phyloP scores from a whole-genome alignment of 1,140 invertebrate genomes.

The Drosophila orosa region DNA sequence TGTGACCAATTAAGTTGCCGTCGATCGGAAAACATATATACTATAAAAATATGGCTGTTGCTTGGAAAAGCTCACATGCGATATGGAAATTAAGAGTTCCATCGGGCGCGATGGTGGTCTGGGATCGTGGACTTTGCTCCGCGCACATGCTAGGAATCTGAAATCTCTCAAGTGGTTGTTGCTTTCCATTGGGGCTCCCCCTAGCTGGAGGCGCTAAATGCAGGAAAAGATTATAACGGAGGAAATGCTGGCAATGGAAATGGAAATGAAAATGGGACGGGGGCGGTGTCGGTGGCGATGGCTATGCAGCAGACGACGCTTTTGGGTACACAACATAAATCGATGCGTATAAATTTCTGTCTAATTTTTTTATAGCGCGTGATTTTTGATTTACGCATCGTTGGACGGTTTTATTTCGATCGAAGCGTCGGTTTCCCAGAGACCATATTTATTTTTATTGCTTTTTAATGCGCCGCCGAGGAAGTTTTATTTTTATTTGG shows the following conservation, averaged over 20 bases:
- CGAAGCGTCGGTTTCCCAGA: slow-evolving; percentile 65
- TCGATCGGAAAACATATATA: slow-evolving; percentile 21
- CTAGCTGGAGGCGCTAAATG: slow-evolving; percentile 70
- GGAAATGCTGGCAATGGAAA: slow-evolving; percentile 42
- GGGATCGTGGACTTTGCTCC: slow-evolving; percentile 24
- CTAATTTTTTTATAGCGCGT: slow-evolving; percentile 68
- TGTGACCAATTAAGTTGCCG: slow-evolving; percentile 32
- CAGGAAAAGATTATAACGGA: slow-evolving; percentile 67
- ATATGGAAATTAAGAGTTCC: slow-evolving; percentile 45
- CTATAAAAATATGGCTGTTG: slow-evolving; percentile 1
- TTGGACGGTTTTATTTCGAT: slow-evolving; percentile 78
- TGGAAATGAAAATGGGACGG: slow-evolving; percentile 14
- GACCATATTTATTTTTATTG: slow-evolving; percentile 81
- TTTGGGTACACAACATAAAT: slow-evolving; percentile 49
- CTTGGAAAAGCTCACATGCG: slow-evolving; percentile 26
- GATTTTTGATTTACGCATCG: slow-evolving; percentile 80
- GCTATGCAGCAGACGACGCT: slow-evolving; percentile 24
- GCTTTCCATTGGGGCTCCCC: slow-evolving; percentile 9
- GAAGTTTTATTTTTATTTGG: slow-evolving; percentile 72
- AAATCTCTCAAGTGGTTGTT: slow-evolving; percentile 70
- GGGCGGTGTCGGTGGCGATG: slow-evolving; percentile 6
- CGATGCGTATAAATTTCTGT: slow-evolving; percentile 68
- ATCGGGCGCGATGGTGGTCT: not conserved
- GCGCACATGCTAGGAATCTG: slow-evolving; percentile 36
- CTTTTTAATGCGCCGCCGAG: slow-evolving; percentile 79